Conservation (phyloP, 2,888 invertebrate genomes). For the Eucera pruinosa region DNA sequence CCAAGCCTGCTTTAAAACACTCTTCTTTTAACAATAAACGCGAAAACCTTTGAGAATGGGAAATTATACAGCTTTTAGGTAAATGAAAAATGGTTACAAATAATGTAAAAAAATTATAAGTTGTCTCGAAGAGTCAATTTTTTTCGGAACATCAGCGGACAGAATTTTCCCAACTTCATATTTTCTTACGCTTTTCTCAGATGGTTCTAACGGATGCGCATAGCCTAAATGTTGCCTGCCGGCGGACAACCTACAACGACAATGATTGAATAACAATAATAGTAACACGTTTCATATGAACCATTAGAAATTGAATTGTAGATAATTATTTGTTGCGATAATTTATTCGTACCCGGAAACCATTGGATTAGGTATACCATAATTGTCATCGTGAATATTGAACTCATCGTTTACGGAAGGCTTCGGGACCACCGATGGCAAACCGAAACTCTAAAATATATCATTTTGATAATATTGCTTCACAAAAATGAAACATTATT, state of each 20-base stretch:
- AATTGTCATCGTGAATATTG: constrained; percentile 86
- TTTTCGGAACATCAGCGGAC: too few relatives aligned
- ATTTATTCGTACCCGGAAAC: constrained; percentile 84
- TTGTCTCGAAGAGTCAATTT: too few relatives aligned
- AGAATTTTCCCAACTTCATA: too few relatives aligned
- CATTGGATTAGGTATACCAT: constrained; percentile 89
- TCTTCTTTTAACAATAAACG: too few relatives aligned
- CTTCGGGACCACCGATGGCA: constrained; percentile 87
- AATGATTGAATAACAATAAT: constrained; percentile 74
- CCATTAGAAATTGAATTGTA: neutral
- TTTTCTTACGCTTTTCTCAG: constrained; percentile 89
- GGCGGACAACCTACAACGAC: constrained; percentile 85
- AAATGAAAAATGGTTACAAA: too few relatives aligned
- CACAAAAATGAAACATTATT: neutral
- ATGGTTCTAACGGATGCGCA: constrained; percentile 89
- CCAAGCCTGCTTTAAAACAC: too few relatives aligned
- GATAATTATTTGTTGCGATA: neutral
- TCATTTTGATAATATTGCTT: constrained; percentile 19
- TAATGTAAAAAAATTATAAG: too few relatives aligned
- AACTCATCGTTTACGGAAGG: constrained; percentile 84
- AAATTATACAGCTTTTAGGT: too few relatives aligned
- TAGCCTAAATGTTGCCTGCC: constrained; percentile 85
- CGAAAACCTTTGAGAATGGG: too few relatives aligned
- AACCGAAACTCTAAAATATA: constrained; percentile 88
- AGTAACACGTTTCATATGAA: constrained; percentile 20